phyloP scores from a whole-genome alignment of 2,888 invertebrate genomes.

The Noctua janthina region DNA sequence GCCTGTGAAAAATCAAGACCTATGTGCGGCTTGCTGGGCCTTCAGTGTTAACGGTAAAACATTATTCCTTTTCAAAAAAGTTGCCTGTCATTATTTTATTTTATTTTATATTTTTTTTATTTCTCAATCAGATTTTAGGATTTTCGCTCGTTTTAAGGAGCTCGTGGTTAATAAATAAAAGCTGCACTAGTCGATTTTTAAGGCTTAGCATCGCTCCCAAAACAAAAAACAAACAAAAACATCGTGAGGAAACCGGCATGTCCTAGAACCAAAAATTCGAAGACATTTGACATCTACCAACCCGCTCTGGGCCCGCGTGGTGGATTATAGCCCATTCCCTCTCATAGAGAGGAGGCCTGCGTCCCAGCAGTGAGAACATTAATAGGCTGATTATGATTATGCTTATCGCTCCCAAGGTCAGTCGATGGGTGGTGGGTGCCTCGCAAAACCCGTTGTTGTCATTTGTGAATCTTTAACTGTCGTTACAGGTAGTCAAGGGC shows the following conservation, averaged over 20 bases:
- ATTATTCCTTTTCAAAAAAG: not conserved
- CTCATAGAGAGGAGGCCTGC: too few species aligned
- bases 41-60: slow-evolving; percentile 75
- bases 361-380: too few species aligned
- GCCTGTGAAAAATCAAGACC: slow-evolving; percentile 75
- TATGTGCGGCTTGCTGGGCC: slow-evolving; percentile 79
- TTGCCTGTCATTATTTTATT: not conserved
- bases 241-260: too few species aligned
- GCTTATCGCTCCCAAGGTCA: not conserved
- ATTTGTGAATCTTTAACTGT: not conserved
- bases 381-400: too few species aligned
- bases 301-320: too few species aligned
- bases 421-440: not conserved
- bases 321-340: too few species aligned
- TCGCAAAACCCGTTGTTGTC: not conserved
- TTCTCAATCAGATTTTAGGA: not conserved
- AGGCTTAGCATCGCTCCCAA: not conserved
- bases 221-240: too few species aligned
- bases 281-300: too few species aligned
- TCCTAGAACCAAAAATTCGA: too few species aligned
- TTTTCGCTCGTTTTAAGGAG: not conserved
- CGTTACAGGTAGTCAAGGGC: not conserved
- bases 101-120: not conserved
- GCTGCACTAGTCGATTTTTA: not conserved
- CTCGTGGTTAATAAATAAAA: too few species aligned